phyloP scores from a whole-genome alignment of 1,140 invertebrate species.

The Cataglyphis hispanica region DNA sequence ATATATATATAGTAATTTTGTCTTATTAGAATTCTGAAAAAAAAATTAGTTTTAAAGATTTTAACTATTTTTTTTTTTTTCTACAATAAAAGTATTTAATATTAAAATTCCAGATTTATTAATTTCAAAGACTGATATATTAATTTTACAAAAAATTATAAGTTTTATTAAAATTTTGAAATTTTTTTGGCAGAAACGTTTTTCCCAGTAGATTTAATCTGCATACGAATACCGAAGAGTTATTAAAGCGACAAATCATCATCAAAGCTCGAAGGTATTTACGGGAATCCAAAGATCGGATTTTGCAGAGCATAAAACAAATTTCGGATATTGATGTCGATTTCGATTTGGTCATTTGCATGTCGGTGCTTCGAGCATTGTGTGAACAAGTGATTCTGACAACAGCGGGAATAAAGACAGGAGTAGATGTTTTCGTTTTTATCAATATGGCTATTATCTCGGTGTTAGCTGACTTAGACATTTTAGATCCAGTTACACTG shows the following conservation, averaged over 20 bases:
- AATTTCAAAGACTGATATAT: neutral
- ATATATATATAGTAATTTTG: neutral
- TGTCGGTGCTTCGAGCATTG: conserved; percentile 46
- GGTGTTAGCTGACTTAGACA: conserved; percentile 46
- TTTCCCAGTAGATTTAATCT: conserved; percentile 51
- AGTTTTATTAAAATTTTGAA: conserved; percentile 16
- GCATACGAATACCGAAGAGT: neutral
- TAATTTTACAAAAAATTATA: neutral
- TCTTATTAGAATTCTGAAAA: neutral
- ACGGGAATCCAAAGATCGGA: conserved; percentile 49
- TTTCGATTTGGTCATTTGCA: conserved; percentile 23
- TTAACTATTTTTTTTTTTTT: conserved; percentile 7
- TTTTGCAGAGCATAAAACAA: conserved; percentile 30
- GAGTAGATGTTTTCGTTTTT: conserved; percentile 45
- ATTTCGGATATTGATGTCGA: neutral
- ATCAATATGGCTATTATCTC: conserved; percentile 56
- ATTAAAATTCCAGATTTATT: neutral
- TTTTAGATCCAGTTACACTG: conserved; percentile 12
- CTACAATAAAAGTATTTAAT: neutral
- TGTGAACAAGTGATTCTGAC: conserved; percentile 59
- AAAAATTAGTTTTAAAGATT: no score
- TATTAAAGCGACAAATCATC: neutral
- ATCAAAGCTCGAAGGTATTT: conserved; percentile 16
- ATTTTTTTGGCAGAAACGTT: conserved; percentile 19
- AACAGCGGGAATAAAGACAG: conserved; percentile 15